These are phyloP conservation scores for Epinephelus fuscoguttatus DNA, from an alignment of 2,113 vertebrate genomes.

Conservation along the genomic window DNA sequence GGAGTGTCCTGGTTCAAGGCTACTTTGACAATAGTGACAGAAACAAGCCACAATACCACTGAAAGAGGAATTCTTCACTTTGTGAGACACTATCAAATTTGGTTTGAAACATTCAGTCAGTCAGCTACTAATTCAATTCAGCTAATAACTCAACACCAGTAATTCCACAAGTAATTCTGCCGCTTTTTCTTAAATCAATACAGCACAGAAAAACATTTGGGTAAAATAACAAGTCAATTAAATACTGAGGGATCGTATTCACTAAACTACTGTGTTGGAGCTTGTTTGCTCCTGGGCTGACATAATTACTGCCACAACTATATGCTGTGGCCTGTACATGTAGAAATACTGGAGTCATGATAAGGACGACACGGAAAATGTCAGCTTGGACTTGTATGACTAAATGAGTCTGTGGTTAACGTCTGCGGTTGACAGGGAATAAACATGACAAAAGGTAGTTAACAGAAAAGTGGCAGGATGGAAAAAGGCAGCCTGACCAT, in stretches of 20 bases:
- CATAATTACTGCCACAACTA: slow-evolving; percentile 13
- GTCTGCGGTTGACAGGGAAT: slow-evolving; percentile 31
- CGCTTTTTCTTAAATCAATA: not conserved
- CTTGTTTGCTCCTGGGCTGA: slow-evolving; percentile 23
- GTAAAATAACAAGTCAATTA: slow-evolving; percentile 8
- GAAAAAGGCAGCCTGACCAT: not conserved
- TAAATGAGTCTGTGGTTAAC: slow-evolving; percentile 40
- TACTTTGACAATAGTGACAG: not conserved
- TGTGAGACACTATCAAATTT: not conserved
- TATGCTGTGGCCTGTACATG: not conserved
- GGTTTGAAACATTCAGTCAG: not conserved
- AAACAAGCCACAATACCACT: not conserved
- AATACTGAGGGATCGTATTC: slow-evolving; percentile 28
- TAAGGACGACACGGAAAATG: slow-evolving; percentile 20
- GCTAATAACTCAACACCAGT: not conserved
- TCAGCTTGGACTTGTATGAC: slow-evolving; percentile 22
- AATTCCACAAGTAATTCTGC: not conserved
- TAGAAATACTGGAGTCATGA: slow-evolving; percentile 23
- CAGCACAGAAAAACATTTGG: not conserved
- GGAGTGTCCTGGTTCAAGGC: not conserved
- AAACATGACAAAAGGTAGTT: slow-evolving; percentile 28
- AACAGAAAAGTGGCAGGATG: slow-evolving; percentile 1
- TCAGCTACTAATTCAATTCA: not conserved
- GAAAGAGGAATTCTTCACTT: not conserved
- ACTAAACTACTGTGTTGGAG: not conserved